Base-by-base conservation (phyloP, 37 sponge, comb jelly and placozoan genomes). In the Spongilla lacustris region DNA sequence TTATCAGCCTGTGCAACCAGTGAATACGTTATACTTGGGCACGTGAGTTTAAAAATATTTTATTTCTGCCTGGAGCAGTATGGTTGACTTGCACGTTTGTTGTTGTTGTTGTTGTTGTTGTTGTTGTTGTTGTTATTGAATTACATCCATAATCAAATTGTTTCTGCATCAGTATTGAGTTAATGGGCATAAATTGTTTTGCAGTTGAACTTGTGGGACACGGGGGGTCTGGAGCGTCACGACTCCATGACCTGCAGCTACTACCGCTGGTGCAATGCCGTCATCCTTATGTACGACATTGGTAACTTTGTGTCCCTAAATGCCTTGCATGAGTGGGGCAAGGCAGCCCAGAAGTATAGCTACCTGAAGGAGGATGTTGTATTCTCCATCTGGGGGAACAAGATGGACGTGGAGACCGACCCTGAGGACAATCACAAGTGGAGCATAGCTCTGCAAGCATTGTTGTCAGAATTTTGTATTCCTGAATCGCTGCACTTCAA, bases 161-260 rank as follows among this genome's bases (percentile, higher is more conserved):
- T n/a, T n/a, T n/a, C n/a, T n/a, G n/a, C 41, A 41, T 9, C 41
- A 41, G 6, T 9, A 9, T 41, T 41, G 41, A 6, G 41, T 41
- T 9, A 41, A 6, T 41, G 41, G 3, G 41, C 41, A 9, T 41
- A 3, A 41, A 41, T 79, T 25, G 24, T 68, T 23, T 82, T 14
- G n/a, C 34, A 86, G 91, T 67, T 82, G 37, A 71, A 24, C 41
- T 66, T 91, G 21, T 86, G 87, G 87, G 91, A 91, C 78, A 91
- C 91, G 10, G 83, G 83, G 11, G 83, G 68, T 2, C 25, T 87
- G 80, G 87, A 87, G n/a, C n/a, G 32, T 3, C 26, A 81, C 24
- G 80, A 28, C 13, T 31, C 50, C 17, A 82, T 91, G 87, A 91
- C 91, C 14, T 32, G 71, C 10, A 86, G 69, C 68, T 91, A 91